Evolutionary conservation across 1,140 invertebrate genomes (phyloP).

Genomic region (Plutomurus gul): DNA sequence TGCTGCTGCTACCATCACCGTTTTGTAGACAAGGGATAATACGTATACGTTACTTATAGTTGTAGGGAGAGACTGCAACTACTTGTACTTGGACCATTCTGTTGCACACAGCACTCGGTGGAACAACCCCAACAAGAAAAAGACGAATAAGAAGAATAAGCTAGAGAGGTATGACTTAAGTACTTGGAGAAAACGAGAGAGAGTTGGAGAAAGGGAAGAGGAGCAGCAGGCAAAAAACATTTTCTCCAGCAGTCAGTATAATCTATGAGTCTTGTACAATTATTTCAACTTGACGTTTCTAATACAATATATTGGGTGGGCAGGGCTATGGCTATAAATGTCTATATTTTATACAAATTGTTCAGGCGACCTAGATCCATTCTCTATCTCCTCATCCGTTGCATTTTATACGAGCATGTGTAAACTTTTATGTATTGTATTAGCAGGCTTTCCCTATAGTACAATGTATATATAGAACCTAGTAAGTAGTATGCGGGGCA

Average conservation of each 20-base stretch:
- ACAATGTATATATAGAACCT: too few relatives aligned
- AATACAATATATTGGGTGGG: constrained; percentile 24
- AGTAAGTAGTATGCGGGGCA: too few relatives aligned
- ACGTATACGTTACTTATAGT: too few relatives aligned
- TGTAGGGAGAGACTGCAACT: too few relatives aligned
- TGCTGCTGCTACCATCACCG: not conserved
- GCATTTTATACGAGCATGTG: too few relatives aligned
- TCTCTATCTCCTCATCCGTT: not conserved
- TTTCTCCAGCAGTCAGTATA: constrained; percentile 23
- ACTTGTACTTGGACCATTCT: too few relatives aligned
- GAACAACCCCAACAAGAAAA: too few relatives aligned
- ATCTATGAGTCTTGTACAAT: constrained; percentile 27
- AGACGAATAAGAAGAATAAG: too few relatives aligned
- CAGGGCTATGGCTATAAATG: constrained; percentile 26
- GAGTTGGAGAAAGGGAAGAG: not conserved
- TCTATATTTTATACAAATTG: constrained; percentile 30
- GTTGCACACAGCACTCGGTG: too few relatives aligned
- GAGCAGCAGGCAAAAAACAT: constrained; percentile 19
- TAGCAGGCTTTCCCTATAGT: too few relatives aligned
- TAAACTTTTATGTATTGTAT: too few relatives aligned
- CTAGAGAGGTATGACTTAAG: not conserved
- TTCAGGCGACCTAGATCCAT: constrained; percentile 5
- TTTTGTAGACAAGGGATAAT: not conserved
- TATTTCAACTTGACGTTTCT: constrained; percentile 29
- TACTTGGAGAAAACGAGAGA: not conserved